These are phyloP conservation scores for Stylophora pistillata DNA, from an alignment of 64 coral and sea anemone species.

Conservation along the genomic window DNA sequence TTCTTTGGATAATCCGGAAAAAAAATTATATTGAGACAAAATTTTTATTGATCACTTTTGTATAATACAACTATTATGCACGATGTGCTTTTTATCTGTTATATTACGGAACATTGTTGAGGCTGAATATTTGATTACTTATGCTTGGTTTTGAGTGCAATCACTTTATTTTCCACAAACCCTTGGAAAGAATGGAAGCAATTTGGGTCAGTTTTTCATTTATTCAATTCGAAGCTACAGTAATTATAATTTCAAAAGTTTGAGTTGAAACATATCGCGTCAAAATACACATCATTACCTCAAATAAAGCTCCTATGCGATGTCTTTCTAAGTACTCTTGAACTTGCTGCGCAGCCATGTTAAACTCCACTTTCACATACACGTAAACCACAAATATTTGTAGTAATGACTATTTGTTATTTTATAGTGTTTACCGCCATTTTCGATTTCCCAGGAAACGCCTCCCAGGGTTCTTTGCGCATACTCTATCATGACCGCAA, in stretches of 20 bases:
- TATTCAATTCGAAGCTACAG: too few relatives aligned
- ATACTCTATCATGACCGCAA: background rate
- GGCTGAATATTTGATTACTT: too few relatives aligned
- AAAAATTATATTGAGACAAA: too few relatives aligned
- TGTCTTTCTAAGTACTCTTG: constrained; percentile 73
- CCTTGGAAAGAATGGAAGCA: too few relatives aligned
- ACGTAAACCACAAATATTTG: background rate
- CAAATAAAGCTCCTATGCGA: constrained; percentile 71
- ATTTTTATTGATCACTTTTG: too few relatives aligned
- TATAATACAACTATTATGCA: too few relatives aligned
- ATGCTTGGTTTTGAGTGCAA: too few relatives aligned
- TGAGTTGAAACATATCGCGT: background rate
- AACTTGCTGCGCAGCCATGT: constrained; percentile 65
- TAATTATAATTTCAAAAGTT: background rate
- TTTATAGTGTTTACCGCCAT: constrained; percentile 5
- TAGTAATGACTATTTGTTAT: background rate
- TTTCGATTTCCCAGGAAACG: constrained; percentile 46
- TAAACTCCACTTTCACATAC: background rate
- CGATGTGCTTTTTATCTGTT: too few relatives aligned
- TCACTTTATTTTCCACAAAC: too few relatives aligned
- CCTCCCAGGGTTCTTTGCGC: background rate
- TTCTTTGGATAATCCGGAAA: too few relatives aligned
- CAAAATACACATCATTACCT: constrained; percentile 26
- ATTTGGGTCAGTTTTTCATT: too few relatives aligned
- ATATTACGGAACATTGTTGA: too few relatives aligned